Evolutionary conservation across 1,140 invertebrate genomes (phyloP).

Genomic region (Megalonaias nervosa): DNA sequence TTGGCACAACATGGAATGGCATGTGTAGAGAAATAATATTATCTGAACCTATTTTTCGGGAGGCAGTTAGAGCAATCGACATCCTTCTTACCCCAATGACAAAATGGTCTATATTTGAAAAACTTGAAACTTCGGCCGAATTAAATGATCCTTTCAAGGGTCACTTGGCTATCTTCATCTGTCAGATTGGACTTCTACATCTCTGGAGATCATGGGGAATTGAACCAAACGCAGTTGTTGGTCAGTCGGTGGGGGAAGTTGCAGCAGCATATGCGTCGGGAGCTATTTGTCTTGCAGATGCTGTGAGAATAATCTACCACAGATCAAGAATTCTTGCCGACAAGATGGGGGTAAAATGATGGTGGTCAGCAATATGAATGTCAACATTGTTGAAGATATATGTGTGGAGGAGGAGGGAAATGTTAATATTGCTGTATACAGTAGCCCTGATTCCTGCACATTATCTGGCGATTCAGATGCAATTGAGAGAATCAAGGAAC

Average conservation of each 20-base stretch:
- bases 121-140: conserved; percentile 25
- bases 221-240: conserved; percentile 45
- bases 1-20: conserved; percentile 49
- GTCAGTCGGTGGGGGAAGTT: conserved; percentile 60
- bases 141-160: conserved; percentile 45
- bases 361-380: conserved; percentile 41
- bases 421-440: conserved; percentile 50
- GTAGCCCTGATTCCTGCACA: conserved; percentile 48
- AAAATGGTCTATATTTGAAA: conserved; percentile 35
- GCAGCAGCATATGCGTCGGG: conserved; percentile 51
- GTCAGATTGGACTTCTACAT: conserved; percentile 46
- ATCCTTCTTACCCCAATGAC: conserved; percentile 28
- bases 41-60: conserved; percentile 25
- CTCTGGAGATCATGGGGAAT: conserved; percentile 51
- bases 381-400: conserved; percentile 32
- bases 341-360: conserved; percentile 52
- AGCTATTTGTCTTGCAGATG: conserved; percentile 42
- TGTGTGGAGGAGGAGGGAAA: conserved; percentile 22
- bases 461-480: conserved; percentile 48
- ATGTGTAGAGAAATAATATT: conserved; percentile 48
- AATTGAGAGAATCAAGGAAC: conserved; percentile 25
- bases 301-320: conserved; percentile 52
- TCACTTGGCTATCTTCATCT: conserved; percentile 54
- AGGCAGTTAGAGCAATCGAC: conserved; percentile 42
- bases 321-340: conserved; percentile 41